phyloP scores from a whole-genome alignment of 2,113 vertebrate species.

The Martes martes region DNA sequence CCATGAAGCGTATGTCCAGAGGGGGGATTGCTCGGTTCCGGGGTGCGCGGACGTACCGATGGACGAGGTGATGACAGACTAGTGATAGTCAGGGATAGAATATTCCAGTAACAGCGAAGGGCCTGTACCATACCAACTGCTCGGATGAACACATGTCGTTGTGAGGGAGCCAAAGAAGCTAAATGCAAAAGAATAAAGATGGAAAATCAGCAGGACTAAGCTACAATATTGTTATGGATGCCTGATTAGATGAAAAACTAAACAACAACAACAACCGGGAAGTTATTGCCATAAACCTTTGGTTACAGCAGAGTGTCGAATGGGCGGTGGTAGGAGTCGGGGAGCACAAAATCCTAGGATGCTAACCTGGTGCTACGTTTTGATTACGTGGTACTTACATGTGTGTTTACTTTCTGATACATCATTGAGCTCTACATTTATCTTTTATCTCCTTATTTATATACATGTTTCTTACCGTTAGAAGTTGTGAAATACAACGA shows the following conservation, averaged over 20 bases:
- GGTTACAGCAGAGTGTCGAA: not conserved
- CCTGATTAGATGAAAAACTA: not conserved
- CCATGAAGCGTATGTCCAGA: not conserved
- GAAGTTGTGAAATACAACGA: not conserved
- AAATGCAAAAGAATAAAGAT: not conserved
- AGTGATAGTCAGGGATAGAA: not conserved
- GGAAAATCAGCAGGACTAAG: not conserved
- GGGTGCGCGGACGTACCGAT: not conserved
- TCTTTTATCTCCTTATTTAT: not conserved
- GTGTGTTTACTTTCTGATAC: not conserved
- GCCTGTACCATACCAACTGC: not conserved
- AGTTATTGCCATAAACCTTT: not conserved
- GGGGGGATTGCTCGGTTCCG: not conserved
- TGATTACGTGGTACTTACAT: not conserved
- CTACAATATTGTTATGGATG: not conserved
- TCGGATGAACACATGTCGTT: not conserved
- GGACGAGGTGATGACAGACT: not conserved
- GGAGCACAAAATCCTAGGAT: not conserved
- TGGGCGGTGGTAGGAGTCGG: not conserved
- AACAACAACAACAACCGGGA: not conserved
- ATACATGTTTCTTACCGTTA: not conserved
- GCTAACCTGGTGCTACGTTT: not conserved
- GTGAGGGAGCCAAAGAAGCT: not conserved
- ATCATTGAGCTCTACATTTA: not conserved
- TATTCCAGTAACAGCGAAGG: not conserved